A percentile compares a stretch with the other conserved stretches of the same genome.
Evolutionary conservation across 92 coral and sea anemone genomes (phyloP).

Genomic region (Bergia sp.): DNA sequence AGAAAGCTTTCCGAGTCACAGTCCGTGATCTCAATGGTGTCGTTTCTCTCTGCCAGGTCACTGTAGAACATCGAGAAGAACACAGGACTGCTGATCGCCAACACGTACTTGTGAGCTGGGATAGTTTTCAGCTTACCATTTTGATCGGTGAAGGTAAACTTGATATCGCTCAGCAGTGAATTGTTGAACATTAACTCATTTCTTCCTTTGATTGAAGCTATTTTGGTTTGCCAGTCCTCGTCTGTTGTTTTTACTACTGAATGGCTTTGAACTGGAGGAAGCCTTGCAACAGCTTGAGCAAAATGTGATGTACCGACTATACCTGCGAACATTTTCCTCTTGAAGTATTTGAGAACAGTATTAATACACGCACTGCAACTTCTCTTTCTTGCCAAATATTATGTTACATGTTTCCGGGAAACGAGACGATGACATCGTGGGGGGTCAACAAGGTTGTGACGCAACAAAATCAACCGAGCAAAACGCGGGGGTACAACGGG

Average conservation of each 20-base stretch:
- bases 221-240: slow-evolving; percentile 29
- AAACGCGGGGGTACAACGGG: no score
- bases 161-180: slow-evolving; percentile 24
- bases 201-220: not conserved
- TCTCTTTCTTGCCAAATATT: no score
- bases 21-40: slow-evolving; percentile 20
- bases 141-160: slow-evolving; percentile 7
- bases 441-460: no score
- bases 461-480: no score
- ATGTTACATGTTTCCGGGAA: no score
- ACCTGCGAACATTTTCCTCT: no score
- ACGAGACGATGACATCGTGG: no score
- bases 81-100: slow-evolving; percentile 37
- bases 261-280: no score
- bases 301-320: no score
- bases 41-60: slow-evolving; percentile 23
- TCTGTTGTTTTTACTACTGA: not conserved
- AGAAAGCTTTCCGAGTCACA: slow-evolving; percentile 23
- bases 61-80: slow-evolving; percentile 35
- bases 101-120: slow-evolving; percentile 28
- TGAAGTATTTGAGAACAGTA: no score
- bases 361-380: no score
- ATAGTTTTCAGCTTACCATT: slow-evolving; percentile 18
- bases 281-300: no score
- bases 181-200: slow-evolving; percentile 7